Evolutionary conservation across 2,113 vertebrate species (phyloP), one percentile per base, ranked within the genome.

Genomic region (Cairina moschata): DNA sequence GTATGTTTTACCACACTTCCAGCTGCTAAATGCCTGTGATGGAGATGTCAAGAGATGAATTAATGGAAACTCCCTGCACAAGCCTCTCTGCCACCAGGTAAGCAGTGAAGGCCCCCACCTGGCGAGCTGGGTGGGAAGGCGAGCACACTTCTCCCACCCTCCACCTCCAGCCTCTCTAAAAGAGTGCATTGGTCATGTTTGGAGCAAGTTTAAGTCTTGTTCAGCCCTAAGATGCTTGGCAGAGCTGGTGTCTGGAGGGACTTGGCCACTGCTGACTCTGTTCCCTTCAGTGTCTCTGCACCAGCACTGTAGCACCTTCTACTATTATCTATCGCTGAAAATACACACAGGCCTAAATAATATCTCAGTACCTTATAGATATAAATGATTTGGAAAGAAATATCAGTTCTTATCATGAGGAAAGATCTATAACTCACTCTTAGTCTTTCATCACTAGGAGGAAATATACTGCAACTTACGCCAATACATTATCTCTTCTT

Each of bases 401-500:
- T 88, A 94, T 93, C 75, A 79, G 40, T 91, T 94, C 88, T 85
- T 95, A 96, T 95, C 34, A 0, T 0, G 2, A 88, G 65, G 68
- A 83, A 96, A 95, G 83, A 97, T 96, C 95, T 95, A 92, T 95
- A 95, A 91, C 79, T 94, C 90, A 63, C 88, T 93, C 83, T 60
- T 79, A 91, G 90, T 80, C 74, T 91, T 97, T 90, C 96, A 95
- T 97, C 97, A 95, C 83, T 71, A 50, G 56, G 84, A 95, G 84
- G 75, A 97, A 96, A 96, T 91, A 91, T 34, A 88, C 56, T 80
- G 76, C 4, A 16, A 78, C 67, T 95, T 78, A 77, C 1, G 4
- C 86, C 90, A 85, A 96, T 95, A 90, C 67, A 79, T 97, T 97
- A 97, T 88, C 83, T 95, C 56, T 73, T 96, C 93, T 94, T 93